phyloP scores from a whole-genome alignment of 2,113 vertebrate genomes.

The Chionodraco myersi region DNA sequence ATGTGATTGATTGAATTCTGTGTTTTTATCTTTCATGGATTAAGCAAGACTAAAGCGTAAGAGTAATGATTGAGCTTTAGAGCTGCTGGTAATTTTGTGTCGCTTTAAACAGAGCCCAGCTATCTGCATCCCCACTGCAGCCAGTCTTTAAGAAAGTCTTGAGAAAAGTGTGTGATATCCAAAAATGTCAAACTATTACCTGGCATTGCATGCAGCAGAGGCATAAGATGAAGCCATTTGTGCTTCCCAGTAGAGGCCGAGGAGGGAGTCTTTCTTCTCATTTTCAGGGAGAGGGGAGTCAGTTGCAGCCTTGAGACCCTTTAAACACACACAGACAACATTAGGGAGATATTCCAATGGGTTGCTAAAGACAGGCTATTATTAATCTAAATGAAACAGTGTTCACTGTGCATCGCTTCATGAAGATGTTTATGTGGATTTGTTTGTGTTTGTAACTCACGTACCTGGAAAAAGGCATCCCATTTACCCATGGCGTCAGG shows the following conservation, averaged over 20 bases:
- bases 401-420: not conserved
- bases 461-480: constrained; percentile 78
- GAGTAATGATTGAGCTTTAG: no score
- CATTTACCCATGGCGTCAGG: constrained; percentile 75
- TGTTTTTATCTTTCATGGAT: no score
- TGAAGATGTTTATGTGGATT: not conserved
- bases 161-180: no score
- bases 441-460: not conserved
- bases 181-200: constrained; percentile 43
- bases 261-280: constrained; percentile 74
- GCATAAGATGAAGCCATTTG: constrained; percentile 47
- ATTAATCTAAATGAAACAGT: not conserved
- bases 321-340: constrained; percentile 15
- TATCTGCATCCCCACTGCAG: no score
- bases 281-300: constrained; percentile 48
- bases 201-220: constrained; percentile 59
- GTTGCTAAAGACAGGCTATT: not conserved
- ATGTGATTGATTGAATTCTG: no score
- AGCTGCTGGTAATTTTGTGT: no score
- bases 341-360: not conserved
- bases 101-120: no score
- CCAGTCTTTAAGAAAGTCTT: no score
- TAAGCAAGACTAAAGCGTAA: no score
- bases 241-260: constrained; percentile 74
- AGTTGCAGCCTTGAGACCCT: constrained; percentile 68